Conservation (phyloP, 2,888 invertebrate genomes). For the Seira ritae region DNA sequence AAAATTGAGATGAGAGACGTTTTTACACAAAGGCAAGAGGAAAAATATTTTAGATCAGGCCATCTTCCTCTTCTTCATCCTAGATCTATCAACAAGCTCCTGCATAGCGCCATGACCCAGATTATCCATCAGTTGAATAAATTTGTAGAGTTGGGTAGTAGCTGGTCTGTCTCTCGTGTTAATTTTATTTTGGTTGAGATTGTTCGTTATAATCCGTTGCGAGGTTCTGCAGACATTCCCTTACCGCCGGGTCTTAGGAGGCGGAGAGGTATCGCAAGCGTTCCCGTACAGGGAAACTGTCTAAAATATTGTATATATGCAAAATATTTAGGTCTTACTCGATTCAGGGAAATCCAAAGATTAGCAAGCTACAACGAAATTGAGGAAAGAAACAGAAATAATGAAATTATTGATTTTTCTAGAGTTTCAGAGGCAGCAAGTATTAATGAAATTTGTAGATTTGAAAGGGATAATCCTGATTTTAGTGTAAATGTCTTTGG, state of each 20-base stretch:
- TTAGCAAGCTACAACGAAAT: slow-evolving; percentile 10
- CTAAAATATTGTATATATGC: slow-evolving; percentile 20
- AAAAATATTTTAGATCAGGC: neutral
- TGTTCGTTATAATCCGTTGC: neutral
- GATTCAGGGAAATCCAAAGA: slow-evolving; percentile 11
- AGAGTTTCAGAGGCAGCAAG: neutral
- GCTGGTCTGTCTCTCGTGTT: neutral
- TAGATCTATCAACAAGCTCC: neutral
- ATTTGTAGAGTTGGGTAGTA: slow-evolving; percentile 15
- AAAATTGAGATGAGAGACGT: slow-evolving; percentile 8
- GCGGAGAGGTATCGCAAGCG: slow-evolving; percentile 19
- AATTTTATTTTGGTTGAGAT: neutral
- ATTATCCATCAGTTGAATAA: neutral
- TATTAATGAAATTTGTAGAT: neutral
- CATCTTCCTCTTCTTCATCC: neutral
- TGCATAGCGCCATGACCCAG: slow-evolving; percentile 8
- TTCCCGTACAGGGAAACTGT: neutral
- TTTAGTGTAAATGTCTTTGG: slow-evolving; percentile 31
- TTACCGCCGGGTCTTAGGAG: neutral
- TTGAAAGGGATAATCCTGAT: slow-evolving; percentile 13
- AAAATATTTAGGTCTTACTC: slow-evolving; percentile 1
- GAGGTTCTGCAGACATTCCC: neutral
- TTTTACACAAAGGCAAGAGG: neutral
- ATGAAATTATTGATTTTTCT: slow-evolving; percentile 17
- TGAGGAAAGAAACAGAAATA: slow-evolving; percentile 18